Conservation (phyloP, 2,113 vertebrate genomes). For the Vidua chalybeata region DNA sequence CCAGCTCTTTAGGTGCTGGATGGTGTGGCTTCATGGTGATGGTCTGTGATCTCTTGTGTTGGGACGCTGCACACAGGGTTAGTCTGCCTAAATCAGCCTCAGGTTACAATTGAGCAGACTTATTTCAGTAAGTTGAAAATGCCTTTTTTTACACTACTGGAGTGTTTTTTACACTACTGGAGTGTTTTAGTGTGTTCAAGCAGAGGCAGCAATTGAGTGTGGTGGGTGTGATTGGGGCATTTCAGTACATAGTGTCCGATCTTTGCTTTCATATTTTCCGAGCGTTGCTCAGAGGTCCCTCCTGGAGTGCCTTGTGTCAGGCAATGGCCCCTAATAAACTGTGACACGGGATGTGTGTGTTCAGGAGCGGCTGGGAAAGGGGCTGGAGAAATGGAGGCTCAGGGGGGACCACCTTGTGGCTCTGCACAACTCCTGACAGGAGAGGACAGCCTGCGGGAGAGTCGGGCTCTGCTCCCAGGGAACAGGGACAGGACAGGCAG, state of each 20-base stretch:
- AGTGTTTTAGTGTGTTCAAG: background rate
- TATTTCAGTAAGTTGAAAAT: background rate
- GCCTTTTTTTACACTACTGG: background rate
- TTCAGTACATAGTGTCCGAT: fast-evolving
- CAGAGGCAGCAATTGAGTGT: background rate
- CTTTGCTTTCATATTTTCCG: background rate
- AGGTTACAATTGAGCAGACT: background rate
- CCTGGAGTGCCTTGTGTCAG: background rate
- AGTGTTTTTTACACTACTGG: background rate
- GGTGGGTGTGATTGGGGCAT: background rate
- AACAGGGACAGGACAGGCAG: background rate
- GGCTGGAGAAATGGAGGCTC: background rate
- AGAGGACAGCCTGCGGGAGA: fast-evolving
- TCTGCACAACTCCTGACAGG: background rate
- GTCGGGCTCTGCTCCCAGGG: background rate
- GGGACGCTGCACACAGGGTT: fast-evolving
- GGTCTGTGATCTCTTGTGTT: background rate
- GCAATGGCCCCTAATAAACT: no score
- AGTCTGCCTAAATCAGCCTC: background rate
- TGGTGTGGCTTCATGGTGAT: fast-evolving
- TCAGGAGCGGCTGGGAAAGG: background rate
- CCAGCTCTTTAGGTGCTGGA: background rate
- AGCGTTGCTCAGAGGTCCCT: fast-evolving
- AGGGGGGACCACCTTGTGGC: fast-evolving
- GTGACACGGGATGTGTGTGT: fast-evolving